Evolutionary conservation across 2,113 vertebrate genomes (phyloP).

Genomic region (Lagenorhynchus albirostris): DNA sequence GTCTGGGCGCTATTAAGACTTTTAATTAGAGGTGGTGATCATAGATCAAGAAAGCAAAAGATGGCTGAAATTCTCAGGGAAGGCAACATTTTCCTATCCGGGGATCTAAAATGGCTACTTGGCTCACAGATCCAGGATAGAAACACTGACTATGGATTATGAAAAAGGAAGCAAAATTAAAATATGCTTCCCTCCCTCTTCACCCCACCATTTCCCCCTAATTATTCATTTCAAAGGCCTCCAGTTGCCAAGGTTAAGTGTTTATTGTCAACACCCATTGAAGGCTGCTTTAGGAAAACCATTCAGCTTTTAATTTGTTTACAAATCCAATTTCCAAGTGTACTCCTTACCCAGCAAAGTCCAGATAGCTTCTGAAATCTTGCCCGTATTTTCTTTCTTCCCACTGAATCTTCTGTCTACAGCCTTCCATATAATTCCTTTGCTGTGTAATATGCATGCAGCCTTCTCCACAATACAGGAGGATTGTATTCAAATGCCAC

Average conservation of each 20-base stretch:
- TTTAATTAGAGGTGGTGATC: constrained; percentile 78
- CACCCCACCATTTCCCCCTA: neutral
- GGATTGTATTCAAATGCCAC: constrained; percentile 83
- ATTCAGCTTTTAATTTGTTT: constrained; percentile 64
- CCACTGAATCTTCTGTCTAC: constrained; percentile 61
- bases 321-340: constrained; percentile 65
- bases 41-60: constrained; percentile 63
- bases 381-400: constrained; percentile 59
- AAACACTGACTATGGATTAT: constrained; percentile 40
- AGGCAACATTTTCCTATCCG: constrained; percentile 53
- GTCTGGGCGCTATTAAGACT: constrained; percentile 68
- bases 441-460: constrained; percentile 62
- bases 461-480: constrained; percentile 60
- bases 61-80: constrained; percentile 59
- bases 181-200: neutral
- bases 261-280: constrained; percentile 55
- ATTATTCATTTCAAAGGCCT: constrained; percentile 51
- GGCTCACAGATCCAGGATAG: constrained; percentile 36
- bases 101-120: constrained; percentile 69
- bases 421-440: constrained; percentile 46
- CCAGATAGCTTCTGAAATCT: constrained; percentile 52
- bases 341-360: constrained; percentile 32
- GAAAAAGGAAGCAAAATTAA: constrained; percentile 62
- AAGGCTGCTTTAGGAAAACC: constrained; percentile 58
- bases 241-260: constrained; percentile 43